A percentile compares a stretch with the other conserved stretches of the same genome.
Conservation (phyloP, 2,113 vertebrate species). For the Sitta europaea region DNA sequence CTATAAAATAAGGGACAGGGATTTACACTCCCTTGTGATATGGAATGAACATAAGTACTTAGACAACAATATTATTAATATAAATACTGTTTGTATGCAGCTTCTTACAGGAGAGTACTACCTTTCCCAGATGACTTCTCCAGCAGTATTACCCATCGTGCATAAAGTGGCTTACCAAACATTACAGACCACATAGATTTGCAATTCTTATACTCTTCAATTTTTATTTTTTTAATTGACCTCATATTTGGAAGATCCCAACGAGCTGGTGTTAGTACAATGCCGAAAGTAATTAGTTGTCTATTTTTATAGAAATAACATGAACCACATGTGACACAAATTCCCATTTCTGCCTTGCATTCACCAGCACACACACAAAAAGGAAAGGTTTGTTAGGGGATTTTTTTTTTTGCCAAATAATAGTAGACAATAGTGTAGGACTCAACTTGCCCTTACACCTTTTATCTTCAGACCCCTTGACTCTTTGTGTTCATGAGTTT, state of each 20-base stretch:
- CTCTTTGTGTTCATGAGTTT: neutral
- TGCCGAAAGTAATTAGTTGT: neutral
- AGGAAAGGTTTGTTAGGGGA: neutral
- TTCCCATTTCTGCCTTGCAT: neutral
- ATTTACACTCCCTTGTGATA: neutral
- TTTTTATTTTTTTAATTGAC: neutral
- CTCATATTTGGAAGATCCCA: neutral
- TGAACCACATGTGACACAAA: neutral
- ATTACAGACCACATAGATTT: neutral
- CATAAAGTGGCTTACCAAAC: neutral
- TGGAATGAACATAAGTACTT: neutral
- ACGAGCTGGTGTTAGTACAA: neutral
- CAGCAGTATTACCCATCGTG: neutral
- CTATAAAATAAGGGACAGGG: neutral
- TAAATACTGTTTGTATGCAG: neutral
- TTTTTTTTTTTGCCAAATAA: neutral
- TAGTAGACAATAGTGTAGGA: neutral
- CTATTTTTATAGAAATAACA: conserved; percentile 1
- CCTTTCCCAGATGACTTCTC: neutral
- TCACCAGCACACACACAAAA: neutral
- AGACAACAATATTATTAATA: neutral
- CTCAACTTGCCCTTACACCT: neutral
- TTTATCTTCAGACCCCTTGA: neutral
- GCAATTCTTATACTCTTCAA: neutral
- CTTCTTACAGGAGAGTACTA: neutral